phyloP scores from a whole-genome alignment of 1,140 invertebrate species.

The Cryptotermes secundus region DNA sequence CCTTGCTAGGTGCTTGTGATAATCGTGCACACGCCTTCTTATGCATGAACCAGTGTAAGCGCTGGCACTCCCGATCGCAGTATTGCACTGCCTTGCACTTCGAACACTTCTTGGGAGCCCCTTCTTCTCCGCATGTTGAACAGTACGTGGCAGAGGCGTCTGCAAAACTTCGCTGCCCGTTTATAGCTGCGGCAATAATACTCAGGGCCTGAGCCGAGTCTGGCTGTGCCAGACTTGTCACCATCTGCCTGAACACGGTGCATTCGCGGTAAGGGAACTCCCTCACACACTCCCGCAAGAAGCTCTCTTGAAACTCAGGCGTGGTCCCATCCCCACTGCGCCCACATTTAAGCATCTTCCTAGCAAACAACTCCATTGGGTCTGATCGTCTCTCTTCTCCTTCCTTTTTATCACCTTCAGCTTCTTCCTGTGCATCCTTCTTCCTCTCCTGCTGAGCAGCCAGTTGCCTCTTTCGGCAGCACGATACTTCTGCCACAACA shows the following conservation, averaged over 20 bases:
- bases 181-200: conserved; percentile 82
- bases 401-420: conserved; percentile 29
- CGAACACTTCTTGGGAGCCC: conserved; percentile 90
- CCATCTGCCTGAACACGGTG: conserved; percentile 78
- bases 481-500: conserved; percentile 70
- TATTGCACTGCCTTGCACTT: conserved; percentile 93
- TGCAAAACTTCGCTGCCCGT: conserved; percentile 76
- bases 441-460: conserved; percentile 18
- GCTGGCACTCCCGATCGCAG: conserved; percentile 91
- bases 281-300: conserved; percentile 80
- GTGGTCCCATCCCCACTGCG: conserved; percentile 66
- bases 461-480: conserved; percentile 58
- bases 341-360: conserved; percentile 73
- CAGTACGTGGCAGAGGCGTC: conserved; percentile 72
- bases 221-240: conserved; percentile 67
- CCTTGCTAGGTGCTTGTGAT: conserved; percentile 18
- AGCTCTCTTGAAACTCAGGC: conserved; percentile 72
- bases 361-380: conserved; percentile 68
- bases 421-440: conserved; percentile 34
- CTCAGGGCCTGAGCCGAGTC: conserved; percentile 64
- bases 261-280: conserved; percentile 86
- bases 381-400: conserved; percentile 50
- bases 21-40: conserved; percentile 75
- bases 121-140: conserved; percentile 84
- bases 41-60: conserved; percentile 94